Evolutionary conservation across 2,113 vertebrate species (phyloP).

Genomic region (Crotalus tigris): DNA sequence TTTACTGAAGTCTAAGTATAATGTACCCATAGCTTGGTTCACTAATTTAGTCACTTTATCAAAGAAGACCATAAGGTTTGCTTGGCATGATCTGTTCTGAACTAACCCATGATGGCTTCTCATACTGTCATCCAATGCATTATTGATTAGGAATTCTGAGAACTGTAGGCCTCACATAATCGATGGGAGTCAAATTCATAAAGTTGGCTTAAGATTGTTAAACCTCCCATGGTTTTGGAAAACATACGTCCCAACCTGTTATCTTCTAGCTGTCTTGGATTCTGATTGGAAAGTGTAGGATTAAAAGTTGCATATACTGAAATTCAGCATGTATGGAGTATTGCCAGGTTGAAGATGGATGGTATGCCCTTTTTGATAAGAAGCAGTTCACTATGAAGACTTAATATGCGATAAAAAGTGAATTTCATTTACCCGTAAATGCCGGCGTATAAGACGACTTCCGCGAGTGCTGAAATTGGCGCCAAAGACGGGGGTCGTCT

Average conservation of each 20-base stretch:
- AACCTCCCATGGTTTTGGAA: background rate
- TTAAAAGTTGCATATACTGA: background rate
- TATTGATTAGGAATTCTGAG: background rate
- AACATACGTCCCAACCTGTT: background rate
- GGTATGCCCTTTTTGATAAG: background rate
- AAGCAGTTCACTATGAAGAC: background rate
- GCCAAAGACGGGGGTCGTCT: too few relatives aligned
- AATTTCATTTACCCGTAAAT: background rate
- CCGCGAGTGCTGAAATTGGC: too few relatives aligned
- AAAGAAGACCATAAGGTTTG: too few relatives aligned
- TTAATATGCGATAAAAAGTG: background rate
- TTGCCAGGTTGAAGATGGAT: background rate
- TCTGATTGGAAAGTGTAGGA: background rate
- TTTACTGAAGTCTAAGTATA: too few relatives aligned
- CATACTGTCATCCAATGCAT: background rate
- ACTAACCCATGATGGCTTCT: too few relatives aligned
- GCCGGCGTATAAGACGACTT: too few relatives aligned
- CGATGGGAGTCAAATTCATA: too few relatives aligned
- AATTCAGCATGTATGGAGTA: background rate
- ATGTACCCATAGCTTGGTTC: too few relatives aligned
- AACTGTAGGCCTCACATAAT: background rate
- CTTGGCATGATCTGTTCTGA: too few relatives aligned
- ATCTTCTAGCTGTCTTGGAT: background rate
- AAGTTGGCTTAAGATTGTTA: background rate
- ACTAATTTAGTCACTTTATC: too few relatives aligned